These are phyloP conservation scores for Alethe diademata DNA, from an alignment of 2,113 vertebrate species.

Conservation along the genomic window DNA sequence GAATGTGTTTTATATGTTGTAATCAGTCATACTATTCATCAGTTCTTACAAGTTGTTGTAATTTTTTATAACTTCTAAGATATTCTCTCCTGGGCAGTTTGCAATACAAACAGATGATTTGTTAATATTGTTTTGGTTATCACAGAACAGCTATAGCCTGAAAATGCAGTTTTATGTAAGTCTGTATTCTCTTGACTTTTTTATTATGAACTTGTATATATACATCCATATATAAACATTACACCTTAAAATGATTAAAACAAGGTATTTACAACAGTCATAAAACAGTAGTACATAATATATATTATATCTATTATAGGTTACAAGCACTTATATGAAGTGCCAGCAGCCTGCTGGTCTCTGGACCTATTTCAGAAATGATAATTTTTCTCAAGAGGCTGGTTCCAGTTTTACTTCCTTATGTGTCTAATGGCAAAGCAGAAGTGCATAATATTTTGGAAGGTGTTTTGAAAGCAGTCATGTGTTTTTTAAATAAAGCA, in stretches of 20 bases:
- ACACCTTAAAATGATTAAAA: neutral
- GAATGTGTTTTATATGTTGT: neutral
- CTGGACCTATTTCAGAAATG: neutral
- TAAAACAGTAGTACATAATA: neutral
- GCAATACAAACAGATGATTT: neutral
- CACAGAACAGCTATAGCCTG: neutral
- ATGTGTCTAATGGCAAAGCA: neutral
- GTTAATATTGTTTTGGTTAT: neutral
- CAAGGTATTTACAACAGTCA: neutral
- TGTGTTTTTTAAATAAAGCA: neutral
- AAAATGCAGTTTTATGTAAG: neutral
- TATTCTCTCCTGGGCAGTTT: neutral
- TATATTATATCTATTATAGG: neutral
- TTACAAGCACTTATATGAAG: neutral
- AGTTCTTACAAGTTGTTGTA: neutral
- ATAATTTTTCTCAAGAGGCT: neutral
- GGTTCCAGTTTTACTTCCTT: neutral
- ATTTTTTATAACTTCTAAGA: neutral
- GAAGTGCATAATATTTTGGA: neutral
- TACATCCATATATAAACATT: neutral
- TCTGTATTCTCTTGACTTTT: neutral
- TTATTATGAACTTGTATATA: neutral
- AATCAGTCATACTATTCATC: neutral
- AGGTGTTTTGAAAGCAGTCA: slow-evolving; percentile 11
- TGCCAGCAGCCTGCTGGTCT: neutral